These are phyloP conservation scores for Microplitis mediator DNA, from an alignment of 1,140 invertebrate genomes.

Conservation along the genomic window DNA sequence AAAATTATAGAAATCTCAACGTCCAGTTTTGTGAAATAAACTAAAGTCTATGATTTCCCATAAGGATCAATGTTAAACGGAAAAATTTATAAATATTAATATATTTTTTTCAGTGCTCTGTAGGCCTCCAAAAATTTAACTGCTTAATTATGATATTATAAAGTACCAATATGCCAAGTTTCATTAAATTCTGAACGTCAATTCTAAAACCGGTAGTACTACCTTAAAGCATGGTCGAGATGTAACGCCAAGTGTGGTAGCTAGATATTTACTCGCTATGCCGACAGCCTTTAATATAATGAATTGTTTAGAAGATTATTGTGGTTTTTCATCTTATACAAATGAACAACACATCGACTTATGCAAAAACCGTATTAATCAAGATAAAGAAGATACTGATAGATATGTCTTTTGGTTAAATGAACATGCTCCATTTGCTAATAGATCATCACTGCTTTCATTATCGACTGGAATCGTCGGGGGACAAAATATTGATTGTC, in stretches of 20 bases:
- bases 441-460: constrained; percentile 43
- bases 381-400: constrained; percentile 47
- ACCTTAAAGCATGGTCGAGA: constrained; percentile 1
- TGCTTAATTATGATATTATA: no score
- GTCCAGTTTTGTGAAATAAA: no score
- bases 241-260: constrained; percentile 1
- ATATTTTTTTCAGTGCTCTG: no score
- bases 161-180: no score
- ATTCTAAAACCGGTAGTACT: no score
- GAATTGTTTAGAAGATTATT: not conserved
- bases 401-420: constrained; percentile 49
- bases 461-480: constrained; percentile 51
- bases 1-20: no score
- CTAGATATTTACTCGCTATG: not conserved
- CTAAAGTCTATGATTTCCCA: no score
- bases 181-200: no score
- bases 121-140: no score
- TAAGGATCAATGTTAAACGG: no score
- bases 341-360: constrained; percentile 55
- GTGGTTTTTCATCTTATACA: not conserved
- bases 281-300: not conserved
- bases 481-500: constrained; percentile 51
- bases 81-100: no score
- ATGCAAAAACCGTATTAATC: constrained; percentile 47
- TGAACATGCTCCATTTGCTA: constrained; percentile 45